Base-by-base conservation (phyloP, 2,797 vertebrate genomes). In the Anas acuta region DNA sequence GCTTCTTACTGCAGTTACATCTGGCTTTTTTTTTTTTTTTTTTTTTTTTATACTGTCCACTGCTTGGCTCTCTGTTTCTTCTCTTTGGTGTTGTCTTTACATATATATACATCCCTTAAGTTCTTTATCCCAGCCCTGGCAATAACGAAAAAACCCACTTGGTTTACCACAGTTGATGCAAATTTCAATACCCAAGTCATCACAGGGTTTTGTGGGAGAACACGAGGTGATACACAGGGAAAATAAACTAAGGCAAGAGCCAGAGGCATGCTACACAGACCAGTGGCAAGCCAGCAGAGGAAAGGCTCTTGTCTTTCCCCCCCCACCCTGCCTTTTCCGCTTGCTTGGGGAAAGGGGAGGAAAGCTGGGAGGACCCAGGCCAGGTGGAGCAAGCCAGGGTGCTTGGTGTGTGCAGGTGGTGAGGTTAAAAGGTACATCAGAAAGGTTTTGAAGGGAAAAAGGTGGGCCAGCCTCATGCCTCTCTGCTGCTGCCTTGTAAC, bases 351-450 rank as follows among this genome's bases (percentile, higher is more conserved):
- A 11, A 6, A 41, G 49, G 4, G 33, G 54, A 33, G 54, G 23
- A 16, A 65, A 26, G 30, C 13, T 14, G 10, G 6, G 13, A 65
- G 28, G 18, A 61, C 2, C 7, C 8, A 18, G 62, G 10, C 22
- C 61, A 56, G 11, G 2, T 45, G 56, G 45, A 35, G 15, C 17
- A 30, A 43, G 2, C 7, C 56, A 49, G n/a, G 28, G n/a, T 0
- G 0, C 25, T 43, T 17, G 1, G 15, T 8, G 4, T 7, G 17
- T 1, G 3, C 25, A 4, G 47, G 13, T 5, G 14, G 7, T 6
- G 43, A 64, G 21, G 13, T 30, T 9, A 54, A 43, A 19, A 54
- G 8, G 22, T 7, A 41, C 8, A 73, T 32, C 18, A 70, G 35
- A 80, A 73, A 17, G 2, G 2, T 37, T 58, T 39, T 1, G 0